A percentile compares a stretch with the other conserved stretches of the same genome.
Conservation (phyloP, 53 echinoderm and acorn worm species). For the Glandiceps talaboti region DNA sequence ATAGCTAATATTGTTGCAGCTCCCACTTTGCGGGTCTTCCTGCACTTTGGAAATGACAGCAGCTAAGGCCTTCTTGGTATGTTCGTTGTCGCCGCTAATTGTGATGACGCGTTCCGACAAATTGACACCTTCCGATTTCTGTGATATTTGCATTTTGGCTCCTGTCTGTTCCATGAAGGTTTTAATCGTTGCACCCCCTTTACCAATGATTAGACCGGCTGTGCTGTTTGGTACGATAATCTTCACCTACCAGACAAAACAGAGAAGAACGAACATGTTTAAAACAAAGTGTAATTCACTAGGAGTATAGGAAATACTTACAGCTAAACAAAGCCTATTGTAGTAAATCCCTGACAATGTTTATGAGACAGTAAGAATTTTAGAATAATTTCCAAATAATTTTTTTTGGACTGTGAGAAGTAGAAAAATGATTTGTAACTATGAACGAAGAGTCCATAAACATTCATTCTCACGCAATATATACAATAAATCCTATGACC, state of each 20-base stretch:
- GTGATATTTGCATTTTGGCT: constrained; percentile 90
- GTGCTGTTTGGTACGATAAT: constrained; percentile 97
- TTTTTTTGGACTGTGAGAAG: too few species aligned
- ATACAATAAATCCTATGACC: too few species aligned
- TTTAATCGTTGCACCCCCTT: constrained; percentile 96
- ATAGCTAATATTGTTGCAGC: constrained; percentile 98
- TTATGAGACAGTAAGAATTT: too few species aligned
- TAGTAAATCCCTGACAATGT: too few species aligned
- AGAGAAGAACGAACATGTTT: too few species aligned
- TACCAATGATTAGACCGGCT: constrained; percentile 95
- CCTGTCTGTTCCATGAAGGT: constrained; percentile 95
- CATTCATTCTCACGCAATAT: too few species aligned
- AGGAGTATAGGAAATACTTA: too few species aligned
- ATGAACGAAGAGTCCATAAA: too few species aligned
- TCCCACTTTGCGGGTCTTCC: constrained; percentile 98
- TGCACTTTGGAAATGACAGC: constrained; percentile 90
- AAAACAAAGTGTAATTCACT: too few species aligned
- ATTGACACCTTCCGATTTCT: constrained; percentile 95
- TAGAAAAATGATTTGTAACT: too few species aligned
- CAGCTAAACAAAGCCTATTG: too few species aligned
- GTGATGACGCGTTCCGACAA: constrained; percentile 90
- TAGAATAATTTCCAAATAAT: too few species aligned
- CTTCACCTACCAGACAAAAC: constrained; percentile 96
- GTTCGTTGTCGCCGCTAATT: constrained; percentile 65
- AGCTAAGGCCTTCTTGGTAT: constrained; percentile 84